phyloP scores from a whole-genome alignment of 2,113 vertebrate genomes.

The Tupaia chinensis region DNA sequence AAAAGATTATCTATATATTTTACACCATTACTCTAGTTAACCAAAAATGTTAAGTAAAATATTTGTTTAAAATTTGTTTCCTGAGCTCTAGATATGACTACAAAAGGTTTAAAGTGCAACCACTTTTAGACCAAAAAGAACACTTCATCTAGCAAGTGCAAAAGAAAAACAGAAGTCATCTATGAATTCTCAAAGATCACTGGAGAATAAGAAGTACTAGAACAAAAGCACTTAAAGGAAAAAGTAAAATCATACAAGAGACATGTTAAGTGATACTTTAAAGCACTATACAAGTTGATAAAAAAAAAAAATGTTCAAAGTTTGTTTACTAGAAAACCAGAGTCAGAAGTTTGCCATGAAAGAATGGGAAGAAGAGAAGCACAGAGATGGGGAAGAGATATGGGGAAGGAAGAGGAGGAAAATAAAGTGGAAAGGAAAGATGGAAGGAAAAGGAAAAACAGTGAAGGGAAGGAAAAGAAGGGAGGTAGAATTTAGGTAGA shows the following conservation, averaged over 20 bases:
- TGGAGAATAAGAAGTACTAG: not conserved
- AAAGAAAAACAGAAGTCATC: not conserved
- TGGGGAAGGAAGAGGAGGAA: not conserved
- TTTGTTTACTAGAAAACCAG: not conserved
- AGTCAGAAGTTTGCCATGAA: not conserved
- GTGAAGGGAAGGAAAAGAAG: not conserved
- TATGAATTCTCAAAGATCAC: not conserved
- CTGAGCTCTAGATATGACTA: not conserved
- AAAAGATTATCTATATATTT: not conserved
- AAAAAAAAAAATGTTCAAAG: not conserved
- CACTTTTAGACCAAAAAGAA: not conserved
- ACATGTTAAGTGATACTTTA: not conserved
- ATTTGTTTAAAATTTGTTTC: slow-evolving; percentile 18
- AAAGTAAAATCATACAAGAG: not conserved
- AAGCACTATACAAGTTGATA: not conserved
- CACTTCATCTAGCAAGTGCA: not conserved
- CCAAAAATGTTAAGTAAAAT: slow-evolving; percentile 31
- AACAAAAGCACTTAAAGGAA: not conserved
- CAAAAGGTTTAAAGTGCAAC: not conserved
- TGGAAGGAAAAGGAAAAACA: not conserved
- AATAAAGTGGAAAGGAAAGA: not conserved
- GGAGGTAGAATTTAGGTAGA: not conserved
- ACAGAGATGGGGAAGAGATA: not conserved
- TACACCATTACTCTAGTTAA: not conserved
- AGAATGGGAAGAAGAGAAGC: not conserved